Percentiles rank a stretch among this genome's conserved stretches.
Evolutionary conservation across 2,888 invertebrate species (phyloP).

Genomic region (Mesorhabditis sp.): DNA sequence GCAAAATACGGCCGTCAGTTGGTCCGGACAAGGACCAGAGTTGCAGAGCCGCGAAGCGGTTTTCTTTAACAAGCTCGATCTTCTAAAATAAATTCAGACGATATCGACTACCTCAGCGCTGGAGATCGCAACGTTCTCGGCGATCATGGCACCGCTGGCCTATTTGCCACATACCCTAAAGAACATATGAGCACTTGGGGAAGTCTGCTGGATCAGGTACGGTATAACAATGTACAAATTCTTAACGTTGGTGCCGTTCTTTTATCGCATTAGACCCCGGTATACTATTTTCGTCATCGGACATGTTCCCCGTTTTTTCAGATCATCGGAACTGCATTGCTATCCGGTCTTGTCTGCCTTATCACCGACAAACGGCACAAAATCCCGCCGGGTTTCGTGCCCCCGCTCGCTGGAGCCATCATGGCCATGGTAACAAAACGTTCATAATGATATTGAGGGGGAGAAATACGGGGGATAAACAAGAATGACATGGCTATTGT

Average conservation of each 20-base stretch:
- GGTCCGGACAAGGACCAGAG: no score
- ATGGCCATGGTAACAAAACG: conserved; percentile 43
- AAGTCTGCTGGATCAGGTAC: conserved; percentile 64
- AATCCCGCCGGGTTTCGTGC: conserved; percentile 45
- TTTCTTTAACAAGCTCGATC: no score
- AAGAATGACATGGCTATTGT: background rate
- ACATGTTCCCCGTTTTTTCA: conserved; percentile 14
- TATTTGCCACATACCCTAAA: conserved; percentile 65
- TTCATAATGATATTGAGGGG: no score
- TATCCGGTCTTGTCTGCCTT: conserved; percentile 46
- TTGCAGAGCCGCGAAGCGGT: no score
- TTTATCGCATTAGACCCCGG: no score
- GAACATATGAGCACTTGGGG: conserved; percentile 59
- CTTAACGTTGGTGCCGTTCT: no score
- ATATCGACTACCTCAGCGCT: conserved; percentile 58
- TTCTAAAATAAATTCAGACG: conserved; percentile 38
- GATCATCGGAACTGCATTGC: conserved; percentile 56
- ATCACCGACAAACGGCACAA: conserved; percentile 55
- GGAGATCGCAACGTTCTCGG: conserved; percentile 59
- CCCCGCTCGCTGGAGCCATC: conserved; percentile 49
- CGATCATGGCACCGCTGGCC: conserved; percentile 62
- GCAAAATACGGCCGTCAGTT: no score
- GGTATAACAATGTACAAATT: no score
- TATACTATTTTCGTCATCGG: no score
- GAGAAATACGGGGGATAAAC: background rate